Evolutionary conservation across 2,113 vertebrate species (phyloP).

Genomic region (Polyodon spathula): DNA sequence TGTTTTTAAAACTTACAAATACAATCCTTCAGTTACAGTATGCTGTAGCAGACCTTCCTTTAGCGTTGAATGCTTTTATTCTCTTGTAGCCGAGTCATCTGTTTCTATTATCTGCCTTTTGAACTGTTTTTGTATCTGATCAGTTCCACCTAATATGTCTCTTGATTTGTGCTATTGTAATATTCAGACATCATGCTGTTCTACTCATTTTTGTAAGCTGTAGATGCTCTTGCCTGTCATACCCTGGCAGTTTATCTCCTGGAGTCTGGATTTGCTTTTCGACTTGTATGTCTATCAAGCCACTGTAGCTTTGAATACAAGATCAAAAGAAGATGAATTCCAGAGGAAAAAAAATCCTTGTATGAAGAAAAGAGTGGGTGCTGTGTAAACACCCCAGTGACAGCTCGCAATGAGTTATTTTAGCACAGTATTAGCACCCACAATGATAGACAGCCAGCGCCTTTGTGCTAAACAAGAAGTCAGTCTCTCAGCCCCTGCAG

Average conservation of each 20-base stretch:
- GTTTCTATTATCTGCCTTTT: constrained; percentile 74
- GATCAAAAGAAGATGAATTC: constrained; percentile 82
- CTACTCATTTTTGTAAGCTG: constrained; percentile 67
- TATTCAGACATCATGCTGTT: constrained; percentile 70
- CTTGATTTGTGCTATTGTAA: constrained; percentile 76
- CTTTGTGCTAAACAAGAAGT: constrained; percentile 65
- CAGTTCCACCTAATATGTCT: constrained; percentile 76
- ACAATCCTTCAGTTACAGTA: constrained; percentile 20
- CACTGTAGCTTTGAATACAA: constrained; percentile 78
- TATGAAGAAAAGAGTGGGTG: constrained; percentile 73
- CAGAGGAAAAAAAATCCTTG: constrained; percentile 63
- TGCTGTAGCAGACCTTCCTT: constrained; percentile 16
- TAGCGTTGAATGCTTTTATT: constrained; percentile 25
- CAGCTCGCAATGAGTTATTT: constrained; percentile 79
- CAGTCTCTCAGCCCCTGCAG: constrained; percentile 50
- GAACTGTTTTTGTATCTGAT: constrained; percentile 80
- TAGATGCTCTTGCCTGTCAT: constrained; percentile 78
- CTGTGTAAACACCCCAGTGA: constrained; percentile 79
- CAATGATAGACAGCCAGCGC: constrained; percentile 65
- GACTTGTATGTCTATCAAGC: constrained; percentile 77
- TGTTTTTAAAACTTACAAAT: too few relatives aligned
- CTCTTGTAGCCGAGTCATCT: constrained; percentile 46
- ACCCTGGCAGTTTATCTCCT: constrained; percentile 76
- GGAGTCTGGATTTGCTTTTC: constrained; percentile 79
- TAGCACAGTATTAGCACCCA: constrained; percentile 70